Percentiles rank a stretch among this genome's conserved stretches.
Conservation (phyloP, 2,888 invertebrate species). For the Spisula solida region DNA sequence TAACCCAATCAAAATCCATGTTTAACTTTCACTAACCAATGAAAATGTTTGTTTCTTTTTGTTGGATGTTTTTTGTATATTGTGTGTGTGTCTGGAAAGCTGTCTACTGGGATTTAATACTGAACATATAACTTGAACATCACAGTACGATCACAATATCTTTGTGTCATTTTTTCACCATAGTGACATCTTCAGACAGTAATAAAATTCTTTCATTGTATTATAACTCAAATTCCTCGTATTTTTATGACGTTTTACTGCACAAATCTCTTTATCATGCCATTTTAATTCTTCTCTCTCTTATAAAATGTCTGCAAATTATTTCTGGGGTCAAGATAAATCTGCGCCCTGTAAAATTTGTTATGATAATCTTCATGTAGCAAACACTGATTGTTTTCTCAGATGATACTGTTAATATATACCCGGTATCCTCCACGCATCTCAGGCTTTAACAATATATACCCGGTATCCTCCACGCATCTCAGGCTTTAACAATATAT, state of each 20-base stretch:
- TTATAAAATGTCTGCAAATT: conserved; percentile 14
- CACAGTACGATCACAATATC: background rate
- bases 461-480: too few species aligned
- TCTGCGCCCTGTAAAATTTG: background rate
- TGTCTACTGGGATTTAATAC: background rate
- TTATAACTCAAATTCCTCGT: background rate
- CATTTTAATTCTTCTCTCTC: background rate
- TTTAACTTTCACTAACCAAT: conserved; percentile 7
- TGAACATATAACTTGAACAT: background rate
- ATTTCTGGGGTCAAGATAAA: conserved; percentile 5
- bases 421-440: too few species aligned
- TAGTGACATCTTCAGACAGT: conserved; percentile 1
- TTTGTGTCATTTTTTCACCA: background rate
- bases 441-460: too few species aligned
- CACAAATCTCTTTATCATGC: conserved; percentile 16
- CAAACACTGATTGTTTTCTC: too few species aligned
- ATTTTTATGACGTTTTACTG: conserved; percentile 22
- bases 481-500: too few species aligned
- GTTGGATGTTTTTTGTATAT: conserved; percentile 7
- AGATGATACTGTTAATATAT: too few species aligned
- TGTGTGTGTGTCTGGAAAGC: background rate
- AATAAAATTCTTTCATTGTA: background rate
- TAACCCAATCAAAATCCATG: conserved; percentile 15
- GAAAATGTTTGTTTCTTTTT: background rate
- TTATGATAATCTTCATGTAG: too few species aligned